phyloP scores from a whole-genome alignment of 1,140 invertebrate species.

The Neuroterus valhalla region DNA sequence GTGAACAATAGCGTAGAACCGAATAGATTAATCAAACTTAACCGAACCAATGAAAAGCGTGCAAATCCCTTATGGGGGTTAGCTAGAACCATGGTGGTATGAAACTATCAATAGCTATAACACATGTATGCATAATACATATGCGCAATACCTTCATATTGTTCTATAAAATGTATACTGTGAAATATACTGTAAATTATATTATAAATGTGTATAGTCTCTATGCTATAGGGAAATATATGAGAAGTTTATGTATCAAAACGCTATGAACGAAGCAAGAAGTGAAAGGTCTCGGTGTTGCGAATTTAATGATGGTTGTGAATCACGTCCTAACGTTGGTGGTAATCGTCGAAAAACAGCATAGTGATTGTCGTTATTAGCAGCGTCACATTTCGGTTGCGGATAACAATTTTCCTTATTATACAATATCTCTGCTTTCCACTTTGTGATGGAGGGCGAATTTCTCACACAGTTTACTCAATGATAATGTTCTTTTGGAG shows the following conservation, averaged over 20 bases:
- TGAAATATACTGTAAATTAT: too few species aligned
- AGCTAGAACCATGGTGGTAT: slow-evolving; percentile 37
- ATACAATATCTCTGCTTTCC: too few species aligned
- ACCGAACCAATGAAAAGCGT: slow-evolving; percentile 58
- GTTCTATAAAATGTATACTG: too few species aligned
- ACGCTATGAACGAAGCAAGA: background rate
- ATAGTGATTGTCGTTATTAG: slow-evolving; percentile 13
- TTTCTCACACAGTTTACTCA: too few species aligned
- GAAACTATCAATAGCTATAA: slow-evolving; percentile 41
- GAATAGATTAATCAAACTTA: slow-evolving; percentile 60
- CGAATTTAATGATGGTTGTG: slow-evolving; percentile 22
- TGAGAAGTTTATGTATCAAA: background rate
- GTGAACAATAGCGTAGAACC: slow-evolving; percentile 48
- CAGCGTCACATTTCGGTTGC: background rate
- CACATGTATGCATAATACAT: slow-evolving; percentile 45
- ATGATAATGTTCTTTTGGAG: too few species aligned
- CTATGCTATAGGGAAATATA: too few species aligned
- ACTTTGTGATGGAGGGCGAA: too few species aligned
- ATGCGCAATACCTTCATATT: slow-evolving; percentile 34
- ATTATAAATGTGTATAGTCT: too few species aligned
- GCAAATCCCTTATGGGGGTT: slow-evolving; percentile 47
- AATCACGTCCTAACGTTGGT: background rate
- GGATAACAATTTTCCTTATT: too few species aligned
- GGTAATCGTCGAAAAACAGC: background rate
- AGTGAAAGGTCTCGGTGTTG: slow-evolving; percentile 6